Evolutionary conservation across 2,113 vertebrate genomes (phyloP).

Genomic region (Thinocorus orbignyianus): DNA sequence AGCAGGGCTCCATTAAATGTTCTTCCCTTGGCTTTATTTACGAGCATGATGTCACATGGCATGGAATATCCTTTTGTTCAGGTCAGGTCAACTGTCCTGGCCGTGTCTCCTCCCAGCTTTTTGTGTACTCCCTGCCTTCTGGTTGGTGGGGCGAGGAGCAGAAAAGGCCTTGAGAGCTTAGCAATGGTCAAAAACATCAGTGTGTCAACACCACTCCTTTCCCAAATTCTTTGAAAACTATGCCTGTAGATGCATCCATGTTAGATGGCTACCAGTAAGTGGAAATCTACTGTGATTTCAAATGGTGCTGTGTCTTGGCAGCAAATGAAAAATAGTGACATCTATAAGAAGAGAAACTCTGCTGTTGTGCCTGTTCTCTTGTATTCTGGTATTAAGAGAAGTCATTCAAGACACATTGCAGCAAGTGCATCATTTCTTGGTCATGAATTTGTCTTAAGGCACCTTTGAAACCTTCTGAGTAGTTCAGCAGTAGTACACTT

Average conservation of each 20-base stretch:
- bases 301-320: not conserved
- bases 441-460: not conserved
- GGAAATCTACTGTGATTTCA: not conserved
- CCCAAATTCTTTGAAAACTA: not conserved
- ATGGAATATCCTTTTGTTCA: not conserved
- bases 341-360: not conserved
- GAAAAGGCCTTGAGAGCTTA: not conserved
- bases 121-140: not conserved
- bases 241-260: not conserved
- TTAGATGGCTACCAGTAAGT: not conserved
- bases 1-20: not conserved
- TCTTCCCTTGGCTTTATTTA: not conserved
- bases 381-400: not conserved
- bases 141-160: not conserved
- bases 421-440: not conserved
- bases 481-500: not conserved
- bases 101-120: not conserved
- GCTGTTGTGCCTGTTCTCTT: not conserved
- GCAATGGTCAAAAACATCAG: not conserved
- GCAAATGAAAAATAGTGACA: not conserved
- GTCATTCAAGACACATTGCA: not conserved
- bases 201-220: not conserved
- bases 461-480: not conserved
- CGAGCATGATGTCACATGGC: not conserved
- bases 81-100: not conserved